These are phyloP conservation scores for Petrocephalus zakoni DNA, from an alignment of 2,113 vertebrate species.

Conservation along the genomic window DNA sequence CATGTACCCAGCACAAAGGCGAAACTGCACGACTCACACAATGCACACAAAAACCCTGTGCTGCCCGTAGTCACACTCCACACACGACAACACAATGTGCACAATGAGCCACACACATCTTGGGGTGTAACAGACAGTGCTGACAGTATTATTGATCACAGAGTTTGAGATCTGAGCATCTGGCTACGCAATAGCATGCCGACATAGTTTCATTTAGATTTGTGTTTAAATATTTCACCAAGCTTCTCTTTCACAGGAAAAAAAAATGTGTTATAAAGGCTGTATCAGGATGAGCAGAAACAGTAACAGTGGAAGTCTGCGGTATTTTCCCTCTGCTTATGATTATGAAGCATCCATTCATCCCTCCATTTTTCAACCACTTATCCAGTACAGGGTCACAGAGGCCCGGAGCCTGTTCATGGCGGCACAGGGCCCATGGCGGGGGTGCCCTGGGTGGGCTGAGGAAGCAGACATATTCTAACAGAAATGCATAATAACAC, in stretches of 20 bases:
- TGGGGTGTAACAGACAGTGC: background rate
- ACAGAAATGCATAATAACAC: background rate
- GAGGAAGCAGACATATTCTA: background rate
- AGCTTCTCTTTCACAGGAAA: background rate
- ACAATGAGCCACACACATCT: background rate
- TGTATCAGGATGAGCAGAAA: background rate
- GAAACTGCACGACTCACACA: background rate
- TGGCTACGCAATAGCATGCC: background rate
- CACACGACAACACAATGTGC: background rate
- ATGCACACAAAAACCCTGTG: background rate
- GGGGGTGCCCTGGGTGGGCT: background rate
- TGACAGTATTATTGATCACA: background rate
- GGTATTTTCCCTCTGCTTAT: background rate
- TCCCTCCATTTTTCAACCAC: background rate
- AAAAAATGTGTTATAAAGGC: background rate
- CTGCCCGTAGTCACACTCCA: background rate
- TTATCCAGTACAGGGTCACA: background rate
- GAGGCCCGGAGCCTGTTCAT: no score
- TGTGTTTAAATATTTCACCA: conserved; percentile 10
- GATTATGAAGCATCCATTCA: background rate
- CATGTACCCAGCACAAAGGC: background rate
- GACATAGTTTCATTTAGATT: background rate
- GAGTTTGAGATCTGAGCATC: background rate
- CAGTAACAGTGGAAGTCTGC: background rate
- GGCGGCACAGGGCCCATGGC: background rate